Evolutionary conservation across 1,140 invertebrate genomes (phyloP).

Genomic region (Bombus vancouverensis): DNA sequence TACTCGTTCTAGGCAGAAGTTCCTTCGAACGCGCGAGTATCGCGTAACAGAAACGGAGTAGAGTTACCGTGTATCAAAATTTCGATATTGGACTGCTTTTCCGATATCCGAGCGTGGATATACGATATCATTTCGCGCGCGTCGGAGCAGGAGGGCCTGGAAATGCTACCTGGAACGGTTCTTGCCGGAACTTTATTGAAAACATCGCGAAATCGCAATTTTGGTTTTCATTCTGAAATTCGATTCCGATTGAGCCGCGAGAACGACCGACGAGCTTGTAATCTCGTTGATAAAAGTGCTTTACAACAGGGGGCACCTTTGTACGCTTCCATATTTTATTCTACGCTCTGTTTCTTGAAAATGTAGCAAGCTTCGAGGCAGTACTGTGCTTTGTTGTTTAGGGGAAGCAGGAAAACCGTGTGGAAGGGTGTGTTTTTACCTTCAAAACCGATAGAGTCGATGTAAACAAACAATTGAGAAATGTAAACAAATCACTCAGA

Average conservation of each 20-base stretch:
- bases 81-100: conserved; percentile 40
- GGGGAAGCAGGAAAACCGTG: not conserved
- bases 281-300: not conserved
- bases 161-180: not conserved
- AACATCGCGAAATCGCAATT: conserved; percentile 21
- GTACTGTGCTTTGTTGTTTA: not conserved
- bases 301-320: not conserved
- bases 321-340: not conserved
- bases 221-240: not conserved
- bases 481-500: not conserved
- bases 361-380: not conserved
- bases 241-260: not conserved
- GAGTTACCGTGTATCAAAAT: conserved; percentile 44
- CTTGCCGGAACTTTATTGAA: not conserved
- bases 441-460: not conserved
- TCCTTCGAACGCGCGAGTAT: not conserved
- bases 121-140: conserved; percentile 24
- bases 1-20: not conserved
- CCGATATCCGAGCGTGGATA: conserved; percentile 38
- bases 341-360: not conserved
- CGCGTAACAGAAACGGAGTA: not conserved
- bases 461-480: not conserved
- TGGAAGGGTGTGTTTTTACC: not conserved
- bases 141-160: not conserved
- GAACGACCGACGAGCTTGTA: not conserved